Percentiles rank a stretch among this genome's conserved stretches.
These are phyloP conservation scores for Brachionus sp. DNA, from an alignment of 1,140 invertebrate species.

Conservation along the genomic window DNA sequence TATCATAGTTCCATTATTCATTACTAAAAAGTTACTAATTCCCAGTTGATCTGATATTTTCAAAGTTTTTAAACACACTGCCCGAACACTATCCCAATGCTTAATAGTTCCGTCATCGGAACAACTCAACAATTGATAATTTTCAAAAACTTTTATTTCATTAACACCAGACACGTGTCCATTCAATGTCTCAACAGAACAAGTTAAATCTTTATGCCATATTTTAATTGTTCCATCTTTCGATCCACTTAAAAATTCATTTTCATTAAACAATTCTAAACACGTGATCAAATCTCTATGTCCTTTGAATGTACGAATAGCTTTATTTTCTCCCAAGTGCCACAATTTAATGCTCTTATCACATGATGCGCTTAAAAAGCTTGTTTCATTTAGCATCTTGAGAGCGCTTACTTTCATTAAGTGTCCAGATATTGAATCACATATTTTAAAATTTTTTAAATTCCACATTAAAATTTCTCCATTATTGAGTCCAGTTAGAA, in stretches of 20 bases:
- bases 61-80: background rate
- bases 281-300: background rate
- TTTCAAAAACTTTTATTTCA: conserved; percentile 3
- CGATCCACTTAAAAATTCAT: conserved; percentile 4
- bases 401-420: background rate
- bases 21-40: background rate
- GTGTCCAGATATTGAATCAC: background rate
- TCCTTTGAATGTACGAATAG: background rate
- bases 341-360: background rate
- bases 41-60: background rate
- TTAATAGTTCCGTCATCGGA: conserved; percentile 17
- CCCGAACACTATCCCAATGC: background rate
- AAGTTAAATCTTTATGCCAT: background rate
- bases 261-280: conserved; percentile 4
- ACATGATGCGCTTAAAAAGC: background rate
- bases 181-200: background rate
- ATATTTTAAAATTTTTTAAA: background rate
- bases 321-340: background rate
- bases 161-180: background rate
- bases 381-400: background rate
- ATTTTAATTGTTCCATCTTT: conserved; percentile 8
- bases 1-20: background rate
- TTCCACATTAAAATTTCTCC: background rate
- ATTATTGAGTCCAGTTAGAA: background rate
- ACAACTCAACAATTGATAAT: conserved; percentile 25